A percentile compares a stretch with the other conserved stretches of the same genome.
phyloP scores from a whole-genome alignment of 2,888 invertebrate species.

The Meloe dianella region DNA sequence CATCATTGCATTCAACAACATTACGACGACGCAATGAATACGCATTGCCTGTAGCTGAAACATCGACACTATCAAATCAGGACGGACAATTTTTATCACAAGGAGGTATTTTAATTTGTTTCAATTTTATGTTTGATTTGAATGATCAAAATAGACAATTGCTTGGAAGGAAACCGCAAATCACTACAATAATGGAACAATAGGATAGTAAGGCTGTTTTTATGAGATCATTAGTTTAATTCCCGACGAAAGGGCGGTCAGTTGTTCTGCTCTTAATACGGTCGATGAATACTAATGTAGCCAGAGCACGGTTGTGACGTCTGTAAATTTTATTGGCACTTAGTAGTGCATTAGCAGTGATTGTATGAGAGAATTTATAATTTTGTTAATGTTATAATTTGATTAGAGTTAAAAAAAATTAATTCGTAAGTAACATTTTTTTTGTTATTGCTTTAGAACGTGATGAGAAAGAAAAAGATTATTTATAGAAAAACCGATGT shows the following conservation, averaged over 20 bases:
- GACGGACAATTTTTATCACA: slow-evolving; percentile 56
- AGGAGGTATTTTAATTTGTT: slow-evolving; percentile 49
- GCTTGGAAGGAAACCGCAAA: slow-evolving; percentile 43
- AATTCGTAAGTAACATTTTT: not conserved
- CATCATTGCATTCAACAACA: slow-evolving; percentile 71
- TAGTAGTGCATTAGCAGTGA: slow-evolving; percentile 57
- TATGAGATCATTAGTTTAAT: slow-evolving; percentile 56
- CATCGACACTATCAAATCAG: slow-evolving; percentile 40
- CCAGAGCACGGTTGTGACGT: slow-evolving; percentile 38
- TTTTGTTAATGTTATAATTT: not conserved
- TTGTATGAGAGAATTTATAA: slow-evolving; percentile 39
- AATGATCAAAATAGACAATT: slow-evolving; percentile 31
- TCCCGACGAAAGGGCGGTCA: slow-evolving; percentile 52
- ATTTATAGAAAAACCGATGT: not conserved
- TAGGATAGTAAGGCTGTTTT: slow-evolving; percentile 38
- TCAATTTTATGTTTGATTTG: not conserved
- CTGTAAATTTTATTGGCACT: slow-evolving; percentile 57
- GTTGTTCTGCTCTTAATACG: slow-evolving; percentile 44
- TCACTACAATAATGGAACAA: slow-evolving; percentile 34
- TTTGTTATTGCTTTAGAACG: not conserved
- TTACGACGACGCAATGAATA: slow-evolving; percentile 65
- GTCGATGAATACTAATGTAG: slow-evolving; percentile 56
- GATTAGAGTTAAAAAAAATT: not conserved
- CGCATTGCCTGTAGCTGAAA: slow-evolving; percentile 60
- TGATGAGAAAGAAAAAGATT: not conserved